Evolutionary conservation across 1,140 invertebrate species (phyloP).

Genomic region (Drosophila murphyi): DNA sequence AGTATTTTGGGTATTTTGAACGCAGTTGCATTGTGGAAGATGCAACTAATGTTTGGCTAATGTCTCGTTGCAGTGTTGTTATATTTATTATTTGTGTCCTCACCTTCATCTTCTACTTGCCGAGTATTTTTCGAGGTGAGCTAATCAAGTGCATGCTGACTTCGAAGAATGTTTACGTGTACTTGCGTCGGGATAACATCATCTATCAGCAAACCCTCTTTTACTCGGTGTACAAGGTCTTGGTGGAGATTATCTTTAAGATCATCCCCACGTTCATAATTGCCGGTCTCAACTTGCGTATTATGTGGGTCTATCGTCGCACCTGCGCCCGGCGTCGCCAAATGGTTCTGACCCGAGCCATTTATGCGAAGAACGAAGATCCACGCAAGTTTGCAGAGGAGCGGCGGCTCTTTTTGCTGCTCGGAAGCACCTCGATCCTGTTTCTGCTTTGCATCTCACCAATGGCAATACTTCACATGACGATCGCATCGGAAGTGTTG

Average conservation of each 20-base stretch:
- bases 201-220: conserved; percentile 85
- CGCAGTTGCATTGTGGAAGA: conserved; percentile 19
- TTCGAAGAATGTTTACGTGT: conserved; percentile 85
- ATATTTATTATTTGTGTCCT: conserved; percentile 87
- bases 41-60: not conserved
- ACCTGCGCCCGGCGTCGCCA: conserved; percentile 88
- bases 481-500: conserved; percentile 87
- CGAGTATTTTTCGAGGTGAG: conserved; percentile 87
- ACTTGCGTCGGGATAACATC: conserved; percentile 86
- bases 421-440: conserved; percentile 90
- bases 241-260: conserved; percentile 89
- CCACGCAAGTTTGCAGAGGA: conserved; percentile 90
- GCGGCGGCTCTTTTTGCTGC: conserved; percentile 88
- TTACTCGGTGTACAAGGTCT: conserved; percentile 87
- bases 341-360: conserved; percentile 86
- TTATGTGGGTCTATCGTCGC: conserved; percentile 88
- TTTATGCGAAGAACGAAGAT: conserved; percentile 86
- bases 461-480: conserved; percentile 90
- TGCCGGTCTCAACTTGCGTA: conserved; percentile 89
- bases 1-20: conserved; percentile 14
- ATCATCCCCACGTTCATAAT: conserved; percentile 88
- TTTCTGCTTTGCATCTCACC: conserved; percentile 91
- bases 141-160: conserved; percentile 86
- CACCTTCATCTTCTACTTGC: conserved; percentile 88
- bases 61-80: conserved; percentile 83